These are phyloP conservation scores for Apus apus DNA, from an alignment of 2,113 vertebrate species.

Conservation along the genomic window DNA sequence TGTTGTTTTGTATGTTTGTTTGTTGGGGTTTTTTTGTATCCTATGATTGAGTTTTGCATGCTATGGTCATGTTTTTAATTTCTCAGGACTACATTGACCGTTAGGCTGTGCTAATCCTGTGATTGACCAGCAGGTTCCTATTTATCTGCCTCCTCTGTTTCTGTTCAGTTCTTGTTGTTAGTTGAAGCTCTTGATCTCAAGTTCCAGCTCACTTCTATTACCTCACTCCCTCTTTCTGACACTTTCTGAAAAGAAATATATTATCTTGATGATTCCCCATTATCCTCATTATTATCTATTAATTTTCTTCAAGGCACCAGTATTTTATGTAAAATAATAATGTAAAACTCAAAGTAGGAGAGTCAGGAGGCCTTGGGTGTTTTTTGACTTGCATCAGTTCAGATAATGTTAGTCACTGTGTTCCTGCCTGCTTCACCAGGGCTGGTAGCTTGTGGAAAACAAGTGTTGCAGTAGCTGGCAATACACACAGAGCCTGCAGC, in stretches of 20 bases:
- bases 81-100: not conserved
- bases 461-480: not conserved
- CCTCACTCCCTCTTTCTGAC: not conserved
- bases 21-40: not conserved
- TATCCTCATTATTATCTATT: not conserved
- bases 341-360: not conserved
- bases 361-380: not conserved
- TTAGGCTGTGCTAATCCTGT: not conserved
- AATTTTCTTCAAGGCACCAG: not conserved
- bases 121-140: not conserved
- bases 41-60: not conserved
- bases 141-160: not conserved
- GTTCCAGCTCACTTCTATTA: not conserved
- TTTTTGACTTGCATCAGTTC: not conserved
- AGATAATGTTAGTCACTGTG: rapidly evolving
- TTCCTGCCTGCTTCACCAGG: not conserved
- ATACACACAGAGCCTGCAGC: not conserved
- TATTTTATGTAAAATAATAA: not conserved
- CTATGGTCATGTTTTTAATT: not conserved
- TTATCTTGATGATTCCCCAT: not conserved
- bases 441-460: not conserved
- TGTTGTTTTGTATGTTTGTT: no score
- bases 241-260: not conserved
- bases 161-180: not conserved
- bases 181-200: not conserved